These are phyloP conservation scores for Tenualosa ilisha DNA, from an alignment of 2,797 vertebrate species.

Conservation along the genomic window DNA sequence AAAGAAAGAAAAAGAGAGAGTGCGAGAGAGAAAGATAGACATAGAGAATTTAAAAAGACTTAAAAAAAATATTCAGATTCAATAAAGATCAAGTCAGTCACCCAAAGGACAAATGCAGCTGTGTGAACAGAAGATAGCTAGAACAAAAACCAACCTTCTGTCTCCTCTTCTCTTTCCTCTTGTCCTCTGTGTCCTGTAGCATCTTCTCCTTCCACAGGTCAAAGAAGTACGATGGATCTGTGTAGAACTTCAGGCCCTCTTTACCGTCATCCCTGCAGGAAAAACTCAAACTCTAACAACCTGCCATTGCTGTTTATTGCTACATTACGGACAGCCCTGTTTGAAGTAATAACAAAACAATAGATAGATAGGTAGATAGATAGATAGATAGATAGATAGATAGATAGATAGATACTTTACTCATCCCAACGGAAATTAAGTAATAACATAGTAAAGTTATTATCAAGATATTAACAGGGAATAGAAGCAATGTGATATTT, in stretches of 20 bases:
- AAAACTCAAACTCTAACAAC: background rate
- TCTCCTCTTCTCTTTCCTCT: constrained; percentile 95
- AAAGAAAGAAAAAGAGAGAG: too few species aligned
- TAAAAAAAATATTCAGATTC: background rate
- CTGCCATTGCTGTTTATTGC: background rate
- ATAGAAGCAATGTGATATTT: background rate
- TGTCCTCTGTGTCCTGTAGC: constrained; percentile 98
- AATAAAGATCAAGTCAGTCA: background rate
- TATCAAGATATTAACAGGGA: background rate
- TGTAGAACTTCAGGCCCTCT: constrained; percentile 96
- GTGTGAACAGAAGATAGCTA: too few species aligned
- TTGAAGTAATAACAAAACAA: background rate
- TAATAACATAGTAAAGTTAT: too few species aligned
- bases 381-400: too few species aligned
- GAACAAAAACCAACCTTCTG: constrained; percentile 83
- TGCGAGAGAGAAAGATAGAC: background rate
- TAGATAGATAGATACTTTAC: too few species aligned
- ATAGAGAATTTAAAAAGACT: background rate
- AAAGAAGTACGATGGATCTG: constrained; percentile 98
- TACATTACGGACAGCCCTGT: too few species aligned
- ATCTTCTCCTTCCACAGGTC: constrained; percentile 99
- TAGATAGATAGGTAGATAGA: too few species aligned
- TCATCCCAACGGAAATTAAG: too few species aligned
- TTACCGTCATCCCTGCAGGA: constrained; percentile 89
- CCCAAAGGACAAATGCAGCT: background rate